Evolutionary conservation across 92 coral and sea anemone species (phyloP).

Genomic region (Heteractis magnifica): DNA sequence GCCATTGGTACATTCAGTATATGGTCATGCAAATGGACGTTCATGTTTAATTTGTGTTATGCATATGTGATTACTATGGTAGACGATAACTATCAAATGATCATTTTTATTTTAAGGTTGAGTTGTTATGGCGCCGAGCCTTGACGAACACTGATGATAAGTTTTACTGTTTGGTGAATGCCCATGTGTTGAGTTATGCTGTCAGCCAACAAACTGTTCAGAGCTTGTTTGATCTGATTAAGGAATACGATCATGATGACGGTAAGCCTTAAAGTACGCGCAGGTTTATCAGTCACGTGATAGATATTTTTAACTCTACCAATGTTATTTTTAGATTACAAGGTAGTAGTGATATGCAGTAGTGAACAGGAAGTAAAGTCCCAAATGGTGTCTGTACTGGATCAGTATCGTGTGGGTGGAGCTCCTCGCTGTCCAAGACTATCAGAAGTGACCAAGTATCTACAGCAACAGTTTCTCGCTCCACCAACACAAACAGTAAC

Average conservation of each 20-base stretch:
- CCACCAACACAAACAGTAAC: conserved; percentile 26
- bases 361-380: conserved; percentile 79
- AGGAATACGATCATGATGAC: conserved; percentile 30
- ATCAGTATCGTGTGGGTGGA: conserved; percentile 54
- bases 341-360: conserved; percentile 75
- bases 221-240: conserved; percentile 40
- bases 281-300: no score
- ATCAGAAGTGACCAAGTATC: conserved; percentile 45
- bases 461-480: conserved; percentile 46
- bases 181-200: conserved; percentile 64
- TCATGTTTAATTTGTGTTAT: no score
- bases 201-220: conserved; percentile 73
- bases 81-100: neutral
- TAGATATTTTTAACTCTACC: no score
- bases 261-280: conserved; percentile 23
- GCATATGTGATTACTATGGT: no score
- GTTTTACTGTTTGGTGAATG: conserved; percentile 79
- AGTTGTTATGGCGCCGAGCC: conserved; percentile 87
- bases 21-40: no score
- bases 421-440: conserved; percentile 58
- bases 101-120: conserved; percentile 42
- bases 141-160: conserved; percentile 62
- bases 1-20: no score
- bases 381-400: conserved; percentile 72
- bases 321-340: conserved; percentile 35